Evolutionary conservation across 2,888 invertebrate genomes (phyloP), one percentile per base, ranked within the genome.

Genomic region (Sesia apiformis): DNA sequence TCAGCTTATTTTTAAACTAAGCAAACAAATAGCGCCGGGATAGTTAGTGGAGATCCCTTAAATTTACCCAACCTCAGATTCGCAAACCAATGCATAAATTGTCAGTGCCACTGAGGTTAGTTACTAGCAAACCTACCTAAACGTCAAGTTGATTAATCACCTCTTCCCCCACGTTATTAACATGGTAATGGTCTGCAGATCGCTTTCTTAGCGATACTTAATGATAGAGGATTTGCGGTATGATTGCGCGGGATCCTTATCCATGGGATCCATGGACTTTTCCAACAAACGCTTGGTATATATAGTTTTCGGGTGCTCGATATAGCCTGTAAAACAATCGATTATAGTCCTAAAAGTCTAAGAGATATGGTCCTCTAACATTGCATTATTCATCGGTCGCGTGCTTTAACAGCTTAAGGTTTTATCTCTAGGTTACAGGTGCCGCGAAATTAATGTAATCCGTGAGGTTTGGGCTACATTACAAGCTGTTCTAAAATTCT

Each of bases 141-240:
- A 82, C 79, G 88, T 87, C 87, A 85, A 78, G 64, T 81, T 89
- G 88, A 89, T 89, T 89, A 88, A 88, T 88, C 78, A 74, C 82
- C 70, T 60, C 67, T 74, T 81, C 87, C 89, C 88, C 84, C 67
- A 81, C 67, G 82, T 85, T 87, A 88, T 89, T 88, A 88, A 88
- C 89, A 88, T 89, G 86, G 88, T 85, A 89, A 89, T 88, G 82
- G 82, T 78, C 75, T 81, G 77, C 78, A 82, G 81, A 87, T 84
- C 83, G 84, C 83, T 85, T 87, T 86, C 88, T 87, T 88, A 86
- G 84, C 85, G 75, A 84, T 84, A 85, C 86, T 86, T 87, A 87
- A 87, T 87, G 87, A 83, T 85, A 78, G 74, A 70, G 87, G 85
- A 84, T 87, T 87, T 86, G 80, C 64, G 78, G 82, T 76, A 83